Base-by-base conservation (phyloP, 2,888 invertebrate genomes). In the Hypselothyrea guttata region DNA sequence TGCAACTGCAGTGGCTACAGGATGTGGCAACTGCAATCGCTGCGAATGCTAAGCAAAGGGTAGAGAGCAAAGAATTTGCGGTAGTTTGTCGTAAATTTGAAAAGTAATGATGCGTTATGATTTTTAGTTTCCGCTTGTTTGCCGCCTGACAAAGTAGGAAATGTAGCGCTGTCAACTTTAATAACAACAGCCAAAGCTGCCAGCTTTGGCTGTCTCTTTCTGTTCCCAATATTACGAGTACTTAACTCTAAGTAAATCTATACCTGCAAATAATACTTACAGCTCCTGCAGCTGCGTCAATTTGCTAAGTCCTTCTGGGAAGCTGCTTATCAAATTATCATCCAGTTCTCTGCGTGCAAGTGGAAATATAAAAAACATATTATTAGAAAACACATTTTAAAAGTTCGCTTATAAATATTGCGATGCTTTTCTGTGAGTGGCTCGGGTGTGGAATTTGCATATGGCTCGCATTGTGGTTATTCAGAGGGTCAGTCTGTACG, bases 241-340 rank as follows among this genome's bases (percentile, higher is more conserved):
- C n/a, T n/a, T n/a, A n/a, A n/a, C n/a, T n/a, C n/a, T n/a, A n/a
- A n/a, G n/a, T n/a, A n/a, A n/a, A n/a, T n/a, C n/a, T n/a, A n/a
- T 22, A 22, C 5, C 22, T 22, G 22, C n/a, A n/a, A n/a, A 35
- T 9, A 16, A 62, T 89, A 94, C 97, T 96, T 92, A 97, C 97
- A 97, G 91, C 90, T 97, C 96, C 88, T 95, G 94, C 7, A 97
- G 93, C 86, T 93, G 92, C 47, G 93, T 92, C 88, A 97, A 91
- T 88, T 94, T 93, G 70, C 92, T 92, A 68, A 96, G 91, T 63
- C 96, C 96, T 41, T 91, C 89, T 47, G 97, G 97, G 87, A 97
- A 92, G 88, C 94, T 93, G 74, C 92, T 92, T 88, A 95, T 91
- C 71, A 92, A 91, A 91, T 95, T 95, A 89, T 94, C 94, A 89